Percentiles rank a stretch among this genome's conserved stretches.
Conservation (phyloP, 2,888 invertebrate genomes). For the Stenodema calcarata region DNA sequence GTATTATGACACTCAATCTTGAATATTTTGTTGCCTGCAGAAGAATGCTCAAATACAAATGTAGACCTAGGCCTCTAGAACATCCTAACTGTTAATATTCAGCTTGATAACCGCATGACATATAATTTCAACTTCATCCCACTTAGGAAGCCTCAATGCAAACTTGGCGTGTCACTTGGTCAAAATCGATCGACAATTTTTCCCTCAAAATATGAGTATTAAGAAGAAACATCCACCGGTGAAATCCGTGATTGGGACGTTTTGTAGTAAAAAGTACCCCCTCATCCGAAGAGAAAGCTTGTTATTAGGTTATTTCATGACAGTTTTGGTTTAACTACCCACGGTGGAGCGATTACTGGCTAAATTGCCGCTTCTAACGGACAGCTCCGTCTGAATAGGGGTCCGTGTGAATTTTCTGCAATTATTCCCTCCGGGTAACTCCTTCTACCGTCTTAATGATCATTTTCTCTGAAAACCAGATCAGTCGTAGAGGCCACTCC, state of each 20-base stretch:
- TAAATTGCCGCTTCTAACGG: constrained; percentile 6
- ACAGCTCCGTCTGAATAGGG: not conserved
- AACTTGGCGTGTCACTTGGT: not conserved
- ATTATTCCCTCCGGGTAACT: not conserved
- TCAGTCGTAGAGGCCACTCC: not conserved
- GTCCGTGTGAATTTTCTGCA: constrained; percentile 10
- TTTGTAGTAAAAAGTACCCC: not conserved
- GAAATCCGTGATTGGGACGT: not conserved
- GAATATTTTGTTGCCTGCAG: no score
- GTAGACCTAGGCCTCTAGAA: not conserved
- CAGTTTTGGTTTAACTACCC: constrained; percentile 16
- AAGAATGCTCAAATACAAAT: no score
- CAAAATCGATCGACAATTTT: not conserved
- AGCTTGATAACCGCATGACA: not conserved
- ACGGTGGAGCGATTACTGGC: not conserved
- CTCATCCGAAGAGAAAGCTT: constrained; percentile 4
- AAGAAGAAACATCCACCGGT: not conserved
- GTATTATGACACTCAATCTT: no score
- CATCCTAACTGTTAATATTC: not conserved
- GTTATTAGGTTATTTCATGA: constrained; percentile 24
- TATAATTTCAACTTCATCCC: not conserved
- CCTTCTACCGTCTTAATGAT: not conserved
- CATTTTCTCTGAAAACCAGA: not conserved
- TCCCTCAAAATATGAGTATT: not conserved
- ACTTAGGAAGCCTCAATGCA: not conserved